phyloP scores from a whole-genome alignment of 1,140 invertebrate species.

The Eriocheir sinensis region DNA sequence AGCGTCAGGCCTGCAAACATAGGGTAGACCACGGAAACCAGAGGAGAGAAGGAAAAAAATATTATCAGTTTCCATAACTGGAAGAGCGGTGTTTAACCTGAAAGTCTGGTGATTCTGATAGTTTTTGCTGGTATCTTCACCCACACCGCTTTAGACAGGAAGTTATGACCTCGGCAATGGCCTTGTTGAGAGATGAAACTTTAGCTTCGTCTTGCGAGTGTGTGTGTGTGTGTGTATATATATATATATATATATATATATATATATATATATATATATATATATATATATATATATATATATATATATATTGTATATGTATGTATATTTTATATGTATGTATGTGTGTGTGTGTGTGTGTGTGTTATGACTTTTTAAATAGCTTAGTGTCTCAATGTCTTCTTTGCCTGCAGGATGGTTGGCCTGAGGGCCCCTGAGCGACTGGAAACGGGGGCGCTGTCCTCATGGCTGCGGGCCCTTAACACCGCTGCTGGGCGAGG shows the following conservation, averaged over 20 bases:
- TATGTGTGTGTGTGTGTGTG: background rate
- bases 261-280: too few species aligned
- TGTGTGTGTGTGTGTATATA: background rate
- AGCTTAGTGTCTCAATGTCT: background rate
- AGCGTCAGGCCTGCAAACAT: background rate
- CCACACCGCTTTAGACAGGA: background rate
- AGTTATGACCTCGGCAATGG: background rate
- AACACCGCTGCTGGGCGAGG: slow-evolving; percentile 44
- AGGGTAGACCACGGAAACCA: too few species aligned
- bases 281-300: too few species aligned
- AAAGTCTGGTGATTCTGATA: background rate
- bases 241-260: background rate
- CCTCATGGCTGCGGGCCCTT: slow-evolving; percentile 58
- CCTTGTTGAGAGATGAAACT: too few species aligned
- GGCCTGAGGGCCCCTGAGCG: slow-evolving; percentile 62
- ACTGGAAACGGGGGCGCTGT: slow-evolving; percentile 46
- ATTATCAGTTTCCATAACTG: background rate
- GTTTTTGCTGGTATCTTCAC: background rate
- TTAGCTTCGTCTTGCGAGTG: too few species aligned
- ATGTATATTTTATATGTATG: background rate
- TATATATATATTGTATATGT: background rate
- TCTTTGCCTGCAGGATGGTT: slow-evolving; percentile 62
- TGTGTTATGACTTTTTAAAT: background rate
- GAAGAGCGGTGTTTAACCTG: background rate
- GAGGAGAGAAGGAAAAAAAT: background rate